phyloP scores from a whole-genome alignment of 2,888 invertebrate genomes.

The Thera obeliscata region DNA sequence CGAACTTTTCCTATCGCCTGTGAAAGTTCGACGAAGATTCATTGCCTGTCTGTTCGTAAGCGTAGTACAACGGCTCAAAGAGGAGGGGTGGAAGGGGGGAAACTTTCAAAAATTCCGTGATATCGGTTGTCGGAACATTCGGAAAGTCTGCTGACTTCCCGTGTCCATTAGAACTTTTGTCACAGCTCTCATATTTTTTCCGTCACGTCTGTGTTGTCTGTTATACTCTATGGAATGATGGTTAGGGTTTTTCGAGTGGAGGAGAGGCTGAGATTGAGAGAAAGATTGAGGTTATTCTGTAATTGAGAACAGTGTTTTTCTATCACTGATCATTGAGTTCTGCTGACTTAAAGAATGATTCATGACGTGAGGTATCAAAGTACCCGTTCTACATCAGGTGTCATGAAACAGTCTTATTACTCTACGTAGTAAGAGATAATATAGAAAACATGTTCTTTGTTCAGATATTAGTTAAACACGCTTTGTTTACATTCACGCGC shows the following conservation, averaged over 20 bases:
- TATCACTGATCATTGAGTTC: not conserved
- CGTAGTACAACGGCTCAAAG: slow-evolving; percentile 31
- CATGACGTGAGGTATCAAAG: not conserved
- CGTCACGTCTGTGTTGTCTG: slow-evolving; percentile 17
- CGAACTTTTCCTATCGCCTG: slow-evolving; percentile 54
- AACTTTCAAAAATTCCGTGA: slow-evolving; percentile 55
- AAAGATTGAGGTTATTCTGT: not conserved
- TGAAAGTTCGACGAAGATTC: slow-evolving; percentile 60
- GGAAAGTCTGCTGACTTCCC: slow-evolving; percentile 47
- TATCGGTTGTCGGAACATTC: slow-evolving; percentile 44
- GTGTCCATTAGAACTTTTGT: slow-evolving; percentile 45
- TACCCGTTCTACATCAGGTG: too few species aligned
- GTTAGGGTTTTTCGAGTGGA: slow-evolving; percentile 15
- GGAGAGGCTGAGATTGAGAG: slow-evolving; percentile 16
- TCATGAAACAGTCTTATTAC: too few species aligned
- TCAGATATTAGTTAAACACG: slow-evolving; percentile 30
- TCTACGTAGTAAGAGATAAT: not conserved
- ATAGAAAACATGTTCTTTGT: slow-evolving; percentile 8
- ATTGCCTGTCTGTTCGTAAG: slow-evolving; percentile 53
- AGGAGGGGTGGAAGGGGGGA: slow-evolving; percentile 38
- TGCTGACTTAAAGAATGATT: not conserved
- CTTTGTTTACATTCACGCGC: slow-evolving; percentile 36
- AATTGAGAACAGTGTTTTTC: slow-evolving; percentile 10
- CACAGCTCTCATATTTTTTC: slow-evolving; percentile 48
- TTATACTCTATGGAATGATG: not conserved